Evolutionary conservation across 2,888 invertebrate genomes (phyloP).

Genomic region (Sinopyrophorus schimmeli): DNA sequence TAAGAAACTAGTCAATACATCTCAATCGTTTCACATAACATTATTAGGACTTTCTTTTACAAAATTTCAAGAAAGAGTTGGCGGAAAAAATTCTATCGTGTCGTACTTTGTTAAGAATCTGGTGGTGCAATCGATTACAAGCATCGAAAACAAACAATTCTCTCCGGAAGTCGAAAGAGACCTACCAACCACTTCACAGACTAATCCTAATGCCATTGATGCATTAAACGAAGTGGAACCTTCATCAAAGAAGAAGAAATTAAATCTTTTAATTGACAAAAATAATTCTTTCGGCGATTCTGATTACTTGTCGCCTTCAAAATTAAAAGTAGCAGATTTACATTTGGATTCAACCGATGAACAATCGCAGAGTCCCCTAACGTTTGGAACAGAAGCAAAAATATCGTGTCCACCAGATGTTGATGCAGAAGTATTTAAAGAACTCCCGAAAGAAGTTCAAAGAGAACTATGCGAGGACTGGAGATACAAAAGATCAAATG

Average conservation of each 20-base stretch:
- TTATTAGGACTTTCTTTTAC: constrained; percentile 80
- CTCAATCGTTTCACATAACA: constrained; percentile 78
- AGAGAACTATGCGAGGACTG: constrained; percentile 73
- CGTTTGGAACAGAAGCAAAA: constrained; percentile 17
- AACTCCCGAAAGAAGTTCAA: constrained; percentile 72
- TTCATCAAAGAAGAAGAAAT: constrained; percentile 71
- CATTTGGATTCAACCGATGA: constrained; percentile 67
- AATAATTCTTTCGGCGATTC: constrained; percentile 54
- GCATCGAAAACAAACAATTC: constrained; percentile 60
- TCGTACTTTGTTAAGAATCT: constrained; percentile 77
- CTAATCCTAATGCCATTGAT: constrained; percentile 61
- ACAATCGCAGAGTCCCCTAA: constrained; percentile 17
- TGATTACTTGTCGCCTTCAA: constrained; percentile 69
- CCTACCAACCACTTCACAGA: constrained; percentile 3
- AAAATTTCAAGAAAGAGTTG: constrained; percentile 74
- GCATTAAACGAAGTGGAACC: constrained; percentile 74
- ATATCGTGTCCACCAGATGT: constrained; percentile 65
- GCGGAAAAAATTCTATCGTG: constrained; percentile 71
- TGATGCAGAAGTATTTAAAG: constrained; percentile 70
- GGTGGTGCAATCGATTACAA: constrained; percentile 76
- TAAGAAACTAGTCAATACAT: constrained; percentile 71
- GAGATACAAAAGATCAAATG: constrained; percentile 49
- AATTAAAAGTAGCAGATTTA: constrained; percentile 68
- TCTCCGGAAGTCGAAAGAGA: constrained; percentile 1
- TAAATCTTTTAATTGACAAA: constrained; percentile 58